Percentiles rank a stretch among this genome's conserved stretches.
Conservation (phyloP, 2,797 vertebrate genomes). For the Stomatorhinus walkeri region DNA sequence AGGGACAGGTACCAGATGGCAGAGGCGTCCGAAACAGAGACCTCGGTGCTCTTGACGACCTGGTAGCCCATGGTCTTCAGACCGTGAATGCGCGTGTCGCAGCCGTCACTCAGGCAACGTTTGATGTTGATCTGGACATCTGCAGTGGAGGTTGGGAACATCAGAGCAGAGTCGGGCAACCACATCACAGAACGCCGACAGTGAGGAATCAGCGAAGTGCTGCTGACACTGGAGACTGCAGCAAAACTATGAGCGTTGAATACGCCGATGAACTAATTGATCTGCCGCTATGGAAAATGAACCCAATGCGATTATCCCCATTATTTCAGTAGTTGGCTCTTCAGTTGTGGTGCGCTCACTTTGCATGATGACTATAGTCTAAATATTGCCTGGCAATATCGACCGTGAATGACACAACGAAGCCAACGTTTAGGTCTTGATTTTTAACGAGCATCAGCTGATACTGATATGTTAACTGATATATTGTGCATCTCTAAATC, state of each 20-base stretch:
- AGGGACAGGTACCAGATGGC: constrained; percentile 98
- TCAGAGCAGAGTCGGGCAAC: neutral
- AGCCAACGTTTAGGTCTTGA: neutral
- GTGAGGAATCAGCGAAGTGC: neutral
- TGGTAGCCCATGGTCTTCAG: constrained; percentile 88
- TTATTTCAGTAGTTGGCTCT: neutral
- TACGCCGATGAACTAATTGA: neutral
- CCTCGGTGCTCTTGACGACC: constrained; percentile 80
- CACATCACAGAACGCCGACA: neutral
- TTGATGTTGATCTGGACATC: constrained; percentile 98
- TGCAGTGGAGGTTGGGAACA: constrained; percentile 39
- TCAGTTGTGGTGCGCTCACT: neutral
- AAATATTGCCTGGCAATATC: neutral
- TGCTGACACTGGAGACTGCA: neutral
- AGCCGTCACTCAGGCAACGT: constrained; percentile 90
- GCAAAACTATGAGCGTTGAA: neutral
- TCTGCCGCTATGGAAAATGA: neutral
- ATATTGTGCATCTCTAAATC: neutral
- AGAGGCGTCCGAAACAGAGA: constrained; percentile 91
- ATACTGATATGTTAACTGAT: neutral
- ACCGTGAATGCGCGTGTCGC: constrained; percentile 92
- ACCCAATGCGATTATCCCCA: neutral
- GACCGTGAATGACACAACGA: neutral
- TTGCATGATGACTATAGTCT: neutral
- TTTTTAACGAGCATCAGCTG: neutral